Evolutionary conservation across 2,797 vertebrate species (phyloP).

Genomic region (Botia kubotai): DNA sequence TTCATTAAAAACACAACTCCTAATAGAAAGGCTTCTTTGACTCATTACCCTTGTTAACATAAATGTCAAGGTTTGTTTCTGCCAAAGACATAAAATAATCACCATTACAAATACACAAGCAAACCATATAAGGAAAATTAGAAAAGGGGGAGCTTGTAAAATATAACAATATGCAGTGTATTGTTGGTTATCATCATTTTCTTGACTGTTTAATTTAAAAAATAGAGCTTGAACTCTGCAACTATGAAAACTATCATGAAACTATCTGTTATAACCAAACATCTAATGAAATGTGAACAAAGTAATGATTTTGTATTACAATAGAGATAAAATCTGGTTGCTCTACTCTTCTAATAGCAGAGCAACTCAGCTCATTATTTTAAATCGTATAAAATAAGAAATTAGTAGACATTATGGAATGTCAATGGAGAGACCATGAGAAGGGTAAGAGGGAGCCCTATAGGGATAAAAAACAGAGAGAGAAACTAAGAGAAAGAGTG

Average conservation of each 20-base stretch:
- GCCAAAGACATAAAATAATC: constrained; percentile 38
- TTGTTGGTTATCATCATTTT: constrained; percentile 16
- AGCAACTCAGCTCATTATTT: constrained; percentile 17
- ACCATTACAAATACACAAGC: not conserved
- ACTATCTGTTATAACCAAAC: not conserved
- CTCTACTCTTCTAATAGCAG: constrained; percentile 4
- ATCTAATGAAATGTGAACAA: constrained; percentile 1
- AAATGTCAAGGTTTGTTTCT: constrained; percentile 41
- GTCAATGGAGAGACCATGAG: constrained; percentile 42
- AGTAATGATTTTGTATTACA: constrained; percentile 3
- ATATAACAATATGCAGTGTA: not conserved
- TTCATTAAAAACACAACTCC: constrained; percentile 37
- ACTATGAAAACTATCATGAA: too few relatives aligned
- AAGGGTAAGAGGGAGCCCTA: constrained; percentile 46
- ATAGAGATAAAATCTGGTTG: constrained; percentile 14
- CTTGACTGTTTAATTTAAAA: not conserved
- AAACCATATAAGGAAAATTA: constrained; percentile 14
- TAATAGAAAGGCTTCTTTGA: constrained; percentile 15
- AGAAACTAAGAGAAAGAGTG: constrained; percentile 10
- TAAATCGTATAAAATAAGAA: not conserved
- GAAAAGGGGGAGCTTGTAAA: not conserved
- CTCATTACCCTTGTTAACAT: constrained; percentile 59
- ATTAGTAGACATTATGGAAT: constrained; percentile 41
- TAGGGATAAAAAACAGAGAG: constrained; percentile 42
- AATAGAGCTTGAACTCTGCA: too few relatives aligned